Evolutionary conservation across 2,888 invertebrate species (phyloP), one percentile per base, ranked within the genome.

Genomic region (Gymnocheta viridis): DNA sequence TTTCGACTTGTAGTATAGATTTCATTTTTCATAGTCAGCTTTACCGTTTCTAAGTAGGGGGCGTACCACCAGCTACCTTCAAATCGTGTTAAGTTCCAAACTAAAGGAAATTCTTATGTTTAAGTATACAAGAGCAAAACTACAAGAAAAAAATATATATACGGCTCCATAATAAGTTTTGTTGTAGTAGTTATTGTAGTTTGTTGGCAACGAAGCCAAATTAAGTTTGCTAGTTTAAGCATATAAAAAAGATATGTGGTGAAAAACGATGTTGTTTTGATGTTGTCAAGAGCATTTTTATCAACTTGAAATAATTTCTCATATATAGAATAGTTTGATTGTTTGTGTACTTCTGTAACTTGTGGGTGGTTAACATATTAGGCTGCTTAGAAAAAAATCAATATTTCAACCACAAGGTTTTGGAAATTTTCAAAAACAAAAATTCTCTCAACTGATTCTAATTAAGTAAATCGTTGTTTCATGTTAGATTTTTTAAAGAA

Each of bases 281-380:
- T 76, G 74, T 76, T 84, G 83, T 84, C 83, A 84, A 80, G 81
- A 84, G 69, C 80, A 84, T 72, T 73, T 67, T 62, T 62, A 67
- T 60, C 32, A 35, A 51, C n/a, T 62, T 51, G 22, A 62, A 54
- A 41, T 38, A 62, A 32, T 62, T 78, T 56, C 35, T 29, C 22
- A 10, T 35, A 5, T 22, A 41, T 14, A 47, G 2, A 24, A 29
- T 29, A 41, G 35, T 7, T 9, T 24, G 22, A 14, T 49, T 73
- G 38, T 17, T n/a, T 24, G 19, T 19, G n/a, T 76, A 19, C 12
- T 2, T 19, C 10, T 70, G 35, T 64, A 62, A 27, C 19, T 67
- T 12, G 62, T 82, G 56, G 64, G 56, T 70, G 74, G 41, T 38
- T 72, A 62, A 47, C 44, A 9, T 22, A 10, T 27, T 1, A 47